These are phyloP conservation scores for Danio rerio DNA, from an alignment of 2,113 vertebrate genomes.

Conservation along the genomic window GRCz12tu NC_133179.1:62850501-62851000, in stretches of 20 bases:
- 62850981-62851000: not conserved
- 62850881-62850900: not conserved
- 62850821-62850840: not conserved
- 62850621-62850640: not conserved
- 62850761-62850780: not conserved
- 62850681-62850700: not conserved
- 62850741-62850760: not conserved
- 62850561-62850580: not conserved
- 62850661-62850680: not conserved
- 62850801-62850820: not conserved
- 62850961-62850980: not conserved
- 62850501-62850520: not conserved
- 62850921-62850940: not conserved
- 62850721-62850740: not conserved
- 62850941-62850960: not conserved
- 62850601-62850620: not conserved
- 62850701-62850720: not conserved
- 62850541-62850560: not conserved
- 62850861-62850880: not conserved
- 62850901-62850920: not conserved
- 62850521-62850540: not conserved
- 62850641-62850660: not conserved
- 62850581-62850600: not conserved
- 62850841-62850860: not conserved
- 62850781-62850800: not conserved